Evolutionary conservation across 2,888 invertebrate species (phyloP), one percentile per base, ranked within the genome.

Genomic region (Tenodera sinensis): DNA sequence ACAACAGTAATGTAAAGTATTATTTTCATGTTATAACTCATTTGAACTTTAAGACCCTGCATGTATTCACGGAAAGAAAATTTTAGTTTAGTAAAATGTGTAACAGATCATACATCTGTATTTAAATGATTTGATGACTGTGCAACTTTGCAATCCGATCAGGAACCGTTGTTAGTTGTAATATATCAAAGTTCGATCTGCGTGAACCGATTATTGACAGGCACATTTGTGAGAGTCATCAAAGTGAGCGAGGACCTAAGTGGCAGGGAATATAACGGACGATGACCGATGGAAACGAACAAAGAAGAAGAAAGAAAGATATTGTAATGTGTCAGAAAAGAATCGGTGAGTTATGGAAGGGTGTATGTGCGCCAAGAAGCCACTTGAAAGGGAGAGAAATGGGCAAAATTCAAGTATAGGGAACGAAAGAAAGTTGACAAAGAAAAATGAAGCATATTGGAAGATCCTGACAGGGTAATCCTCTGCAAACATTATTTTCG

Each of bases 401-500:
- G 88, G 83, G 87, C 30, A 47, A 30, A 87, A 87, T 87, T 54
- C 87, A 54, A 87, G 88, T 88, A 30, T 88, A 88, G 83, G 42
- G 83, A 83, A 54, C 54, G 54, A 71, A 71, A 86, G 86, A 28
- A 71, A 30, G 30, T 85, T 85, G 85, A 85, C 85, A 85, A 28
- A 87, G 87, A 87, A 87, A 87, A 83, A 88, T 88, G 88, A 34
- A 83, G 88, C 83, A 34, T 88, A 88, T 88, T 88, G 88, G 81
- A 85, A 85, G 83, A 88, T 85, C 88, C 88, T 89, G 89, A 88
- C 89, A 88, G 89, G n/a, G 82, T 89, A 89, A 89, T 89, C 88
- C 89, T 85, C 88, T 54, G 82, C 83, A 83, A 88, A 25, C 82
- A 28, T 28, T 54, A 47, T 83, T 82, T 81, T 34, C 71, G 82